Conservation (phyloP, 2,888 invertebrate species). For the Hesperia comma region DNA sequence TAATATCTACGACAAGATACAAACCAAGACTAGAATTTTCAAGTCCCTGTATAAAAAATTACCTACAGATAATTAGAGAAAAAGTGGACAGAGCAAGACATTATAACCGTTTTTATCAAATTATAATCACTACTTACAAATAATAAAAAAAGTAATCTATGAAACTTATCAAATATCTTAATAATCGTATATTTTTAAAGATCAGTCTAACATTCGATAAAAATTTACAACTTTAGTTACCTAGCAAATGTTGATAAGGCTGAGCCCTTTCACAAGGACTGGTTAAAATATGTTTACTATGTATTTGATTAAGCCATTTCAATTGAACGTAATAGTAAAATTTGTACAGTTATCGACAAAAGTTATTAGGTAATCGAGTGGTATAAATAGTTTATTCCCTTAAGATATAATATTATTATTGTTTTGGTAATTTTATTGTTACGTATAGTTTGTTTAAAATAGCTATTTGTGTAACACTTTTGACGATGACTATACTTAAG, state of each 20-base stretch:
- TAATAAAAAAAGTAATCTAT: slow-evolving; percentile 63
- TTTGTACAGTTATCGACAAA: slow-evolving; percentile 31
- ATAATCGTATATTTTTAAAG: slow-evolving; percentile 78
- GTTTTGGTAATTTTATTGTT: not conserved
- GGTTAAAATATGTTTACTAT: slow-evolving; percentile 24
- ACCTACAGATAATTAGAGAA: slow-evolving; percentile 61
- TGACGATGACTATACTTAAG: slow-evolving; percentile 30
- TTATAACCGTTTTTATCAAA: slow-evolving; percentile 55
- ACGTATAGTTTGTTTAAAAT: not conserved
- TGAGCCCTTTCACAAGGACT: slow-evolving; percentile 51
- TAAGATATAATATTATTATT: slow-evolving; percentile 5
- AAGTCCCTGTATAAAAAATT: slow-evolving; percentile 71
- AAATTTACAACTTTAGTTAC: slow-evolving; percentile 71
- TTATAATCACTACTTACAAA: slow-evolving; percentile 52
- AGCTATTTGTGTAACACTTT: slow-evolving; percentile 18
- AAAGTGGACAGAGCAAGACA: slow-evolving; percentile 74
- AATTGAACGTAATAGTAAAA: slow-evolving; percentile 13
- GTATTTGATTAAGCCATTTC: slow-evolving; percentile 30
- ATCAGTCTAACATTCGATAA: slow-evolving; percentile 84
- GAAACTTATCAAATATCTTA: slow-evolving; percentile 68
- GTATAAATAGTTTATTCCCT: not conserved
- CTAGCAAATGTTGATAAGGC: slow-evolving; percentile 67
- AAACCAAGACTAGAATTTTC: slow-evolving; percentile 56
- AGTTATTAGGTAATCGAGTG: slow-evolving; percentile 4
- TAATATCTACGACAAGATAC: slow-evolving; percentile 47